Base-by-base conservation (phyloP, 2,888 invertebrate genomes). In the Nebria brevicollis region DNA sequence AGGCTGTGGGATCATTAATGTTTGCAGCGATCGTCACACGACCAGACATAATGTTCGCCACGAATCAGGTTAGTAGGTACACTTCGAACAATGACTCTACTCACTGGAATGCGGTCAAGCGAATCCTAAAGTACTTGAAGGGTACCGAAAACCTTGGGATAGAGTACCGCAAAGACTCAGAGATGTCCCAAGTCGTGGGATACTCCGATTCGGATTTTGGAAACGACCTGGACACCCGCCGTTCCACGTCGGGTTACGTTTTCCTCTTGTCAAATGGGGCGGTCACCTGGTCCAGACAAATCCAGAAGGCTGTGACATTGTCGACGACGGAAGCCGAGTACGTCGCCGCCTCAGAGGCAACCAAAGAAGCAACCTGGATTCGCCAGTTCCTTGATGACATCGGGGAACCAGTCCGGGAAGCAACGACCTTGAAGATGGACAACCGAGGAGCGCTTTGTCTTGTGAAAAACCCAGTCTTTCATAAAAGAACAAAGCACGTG, bases 171-270 rank as follows among this genome's bases (percentile, higher is more conserved):
- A 75, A 20, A 54, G 42, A 43, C 26, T 3, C 20, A 0, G 20
- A 54, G 75, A 75, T 54, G 54, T 75, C 75, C n/a, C 20, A 75
- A 75, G 54, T 75, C 75, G 54, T 75, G 15, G 75, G 75, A 75
- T 75, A 75, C n/a, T 75, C 75, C 20, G 75, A 75, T n/a, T 75
- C 75, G 10, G 75, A 75, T 20, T 75, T 75, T 75, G 64, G 54
- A 20, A 75, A 75, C 64, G 75, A 75, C 15, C 75, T 75, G 1
- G 64, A 75, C 75, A 75, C 75, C 1, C 73, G 73, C 13, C 73
- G 73, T 41, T 73, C 73, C 13, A 73, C 34, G 42, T 73, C 73
- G 13, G 73, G 73, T 5, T 73, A 73, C 42, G 75, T 54, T 11
- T 75, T 75, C 54, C 54, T 75, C 20, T 11, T 75, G 15, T 75